Conservation (phyloP, 2,888 invertebrate species). For the Cremastinae sp. region DNA sequence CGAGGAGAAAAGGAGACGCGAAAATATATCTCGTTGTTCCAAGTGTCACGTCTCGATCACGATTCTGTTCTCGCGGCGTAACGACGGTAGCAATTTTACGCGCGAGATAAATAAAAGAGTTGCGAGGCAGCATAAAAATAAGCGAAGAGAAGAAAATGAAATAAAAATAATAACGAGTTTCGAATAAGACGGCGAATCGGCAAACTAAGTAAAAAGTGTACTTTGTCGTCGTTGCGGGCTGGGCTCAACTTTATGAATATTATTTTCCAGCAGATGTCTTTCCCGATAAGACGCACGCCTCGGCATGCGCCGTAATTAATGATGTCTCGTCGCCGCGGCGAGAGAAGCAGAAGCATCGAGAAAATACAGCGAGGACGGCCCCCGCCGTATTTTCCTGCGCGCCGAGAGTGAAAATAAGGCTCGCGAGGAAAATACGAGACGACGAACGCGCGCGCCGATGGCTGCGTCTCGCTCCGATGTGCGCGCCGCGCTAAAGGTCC, state of each 20-base stretch:
- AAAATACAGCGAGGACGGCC: conserved; percentile 24
- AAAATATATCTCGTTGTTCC: conserved; percentile 11
- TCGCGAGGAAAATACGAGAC: conserved; percentile 47
- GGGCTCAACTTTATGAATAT: conserved; percentile 79
- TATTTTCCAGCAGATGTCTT: conserved; percentile 80
- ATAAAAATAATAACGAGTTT: conserved; percentile 17
- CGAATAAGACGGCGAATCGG: conserved; percentile 28
- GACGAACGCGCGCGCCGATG: conserved; percentile 28
- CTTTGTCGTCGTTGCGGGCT: conserved; percentile 45
- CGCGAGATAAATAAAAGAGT: conserved; percentile 25
- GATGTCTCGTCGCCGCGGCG: conserved; percentile 67
- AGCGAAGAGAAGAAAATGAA: conserved; percentile 18
- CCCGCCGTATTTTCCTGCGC: neutral
- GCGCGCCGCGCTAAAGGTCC: conserved; percentile 22
- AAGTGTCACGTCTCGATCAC: conserved; percentile 45
- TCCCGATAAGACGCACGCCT: conserved; percentile 77
- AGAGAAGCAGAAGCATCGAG: conserved; percentile 43
- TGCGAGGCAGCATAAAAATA: conserved; percentile 12
- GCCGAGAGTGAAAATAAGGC: conserved; percentile 29
- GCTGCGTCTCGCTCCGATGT: too few relatives aligned
- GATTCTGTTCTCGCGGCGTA: conserved; percentile 30
- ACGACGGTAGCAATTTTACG: conserved; percentile 44
- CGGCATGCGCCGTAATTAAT: conserved; percentile 77
- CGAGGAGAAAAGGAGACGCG: neutral
- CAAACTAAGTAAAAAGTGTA: conserved; percentile 36